Evolutionary conservation across 2,888 invertebrate genomes (phyloP), one percentile per base, ranked within the genome.

Genomic region (Drosophila helvetica): DNA sequence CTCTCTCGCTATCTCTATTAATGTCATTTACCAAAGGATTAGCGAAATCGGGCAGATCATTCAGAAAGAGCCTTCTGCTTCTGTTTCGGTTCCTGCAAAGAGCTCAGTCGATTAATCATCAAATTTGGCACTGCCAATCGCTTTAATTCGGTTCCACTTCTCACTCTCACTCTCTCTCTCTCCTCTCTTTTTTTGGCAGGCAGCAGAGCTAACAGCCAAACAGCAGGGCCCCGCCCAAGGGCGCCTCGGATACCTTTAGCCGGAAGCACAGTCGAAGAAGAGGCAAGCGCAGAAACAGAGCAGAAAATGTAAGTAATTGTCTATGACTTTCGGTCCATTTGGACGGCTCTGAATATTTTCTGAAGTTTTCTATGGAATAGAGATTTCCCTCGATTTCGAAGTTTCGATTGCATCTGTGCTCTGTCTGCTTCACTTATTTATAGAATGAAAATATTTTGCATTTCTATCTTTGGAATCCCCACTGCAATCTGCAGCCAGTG

Each of bases 231-330:
- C 88, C 74, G 53, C 85, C 79, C 65, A 70, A 73, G 90, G 89
- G 90, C 75, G 89, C 89, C 89, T 89, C 89, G 89, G 89, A 90
- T 88, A 90, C 47, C 69, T 7, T 50, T 9, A 71, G 42, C 63
- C 46, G 30, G 38, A 45, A 56, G 58, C 47, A 65, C 45, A 50
- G 58, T 17, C 54, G 48, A 33, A 43, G 52, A 27, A 45, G 15
- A 43, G 52, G 30, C 7, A 18, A 51, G 57, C 27, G 25, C 43
- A 45, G 19, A 25, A 38, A 46, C 54, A 73, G 43, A 63, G 25
- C 51, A 65, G 12, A 58, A 72, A 62, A 55, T 71, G 90, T 89
- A 74, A 89, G 86, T 89, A 67, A 68, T 51, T 18, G 6, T 18
- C 15, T 12, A 33, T 12, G 33, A 33, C 12, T 12, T 15, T 33